These are phyloP conservation scores for Leptosomus discolor DNA, from an alignment of 2,113 vertebrate genomes.

Conservation along the genomic window DNA sequence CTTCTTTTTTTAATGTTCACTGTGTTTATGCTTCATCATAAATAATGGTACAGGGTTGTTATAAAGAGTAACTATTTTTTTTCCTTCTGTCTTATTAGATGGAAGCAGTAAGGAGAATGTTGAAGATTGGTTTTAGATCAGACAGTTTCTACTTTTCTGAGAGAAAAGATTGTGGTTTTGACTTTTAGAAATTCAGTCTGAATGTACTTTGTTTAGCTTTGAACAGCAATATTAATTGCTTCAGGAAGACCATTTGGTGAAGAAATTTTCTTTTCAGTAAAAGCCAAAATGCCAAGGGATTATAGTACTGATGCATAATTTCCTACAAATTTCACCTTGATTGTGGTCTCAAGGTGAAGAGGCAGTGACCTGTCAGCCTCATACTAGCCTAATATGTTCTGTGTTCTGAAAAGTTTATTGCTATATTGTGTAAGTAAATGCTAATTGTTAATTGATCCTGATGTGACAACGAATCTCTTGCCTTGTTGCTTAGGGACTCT, in stretches of 20 bases:
- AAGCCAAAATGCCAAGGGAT: not conserved
- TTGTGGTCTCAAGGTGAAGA: not conserved
- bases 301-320: not conserved
- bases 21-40: not conserved
- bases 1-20: not conserved
- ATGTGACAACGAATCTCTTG: not conserved
- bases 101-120: not conserved
- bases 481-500: not conserved
- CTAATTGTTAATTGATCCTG: not conserved
- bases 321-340: not conserved
- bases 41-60: not conserved
- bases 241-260: not conserved
- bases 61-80: not conserved
- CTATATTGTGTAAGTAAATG: not conserved
- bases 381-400: not conserved
- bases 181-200: not conserved
- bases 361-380: not conserved
- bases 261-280: not conserved
- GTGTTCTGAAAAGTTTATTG: not conserved
- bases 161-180: not conserved
- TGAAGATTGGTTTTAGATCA: not conserved
- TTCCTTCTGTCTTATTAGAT: not conserved
- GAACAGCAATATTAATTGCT: not conserved
- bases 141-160: not conserved
- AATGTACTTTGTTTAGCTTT: not conserved